phyloP scores from a whole-genome alignment of 2,113 vertebrate species.

The Megaceryle maxima region DNA sequence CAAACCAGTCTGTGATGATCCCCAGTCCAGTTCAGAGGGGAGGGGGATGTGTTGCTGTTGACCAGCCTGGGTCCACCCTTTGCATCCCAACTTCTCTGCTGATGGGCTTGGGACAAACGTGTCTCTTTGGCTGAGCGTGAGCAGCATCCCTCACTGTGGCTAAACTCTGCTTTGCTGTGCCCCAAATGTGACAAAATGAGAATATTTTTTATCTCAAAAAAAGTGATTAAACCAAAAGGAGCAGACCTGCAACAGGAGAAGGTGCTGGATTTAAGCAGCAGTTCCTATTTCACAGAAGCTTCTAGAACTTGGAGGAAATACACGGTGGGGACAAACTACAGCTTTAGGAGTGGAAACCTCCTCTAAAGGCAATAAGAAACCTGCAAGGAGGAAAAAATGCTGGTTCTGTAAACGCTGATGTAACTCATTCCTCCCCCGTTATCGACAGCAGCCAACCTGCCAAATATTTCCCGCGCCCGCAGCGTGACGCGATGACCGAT shows the following conservation, averaged over 20 bases:
- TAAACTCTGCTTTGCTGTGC: fast-evolving
- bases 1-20: no score
- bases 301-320: not conserved
- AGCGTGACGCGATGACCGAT: not conserved
- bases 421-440: not conserved
- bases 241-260: not conserved
- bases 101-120: not conserved
- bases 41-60: not conserved
- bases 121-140: fast-evolving
- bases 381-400: not conserved
- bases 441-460: not conserved
- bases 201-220: not conserved
- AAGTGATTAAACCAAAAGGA: not conserved
- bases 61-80: not conserved
- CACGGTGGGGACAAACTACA: fast-evolving
- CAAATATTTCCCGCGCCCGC: not conserved
- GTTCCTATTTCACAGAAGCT: not conserved
- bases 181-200: not conserved
- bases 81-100: fast-evolving
- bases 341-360: not conserved
- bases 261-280: not conserved
- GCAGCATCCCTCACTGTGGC: not conserved
- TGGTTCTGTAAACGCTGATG: not conserved
- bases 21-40: not conserved
- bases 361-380: not conserved